These are phyloP conservation scores for Drosophila oshimai DNA, from an alignment of 1,140 invertebrate species.

Conservation along the genomic window DNA sequence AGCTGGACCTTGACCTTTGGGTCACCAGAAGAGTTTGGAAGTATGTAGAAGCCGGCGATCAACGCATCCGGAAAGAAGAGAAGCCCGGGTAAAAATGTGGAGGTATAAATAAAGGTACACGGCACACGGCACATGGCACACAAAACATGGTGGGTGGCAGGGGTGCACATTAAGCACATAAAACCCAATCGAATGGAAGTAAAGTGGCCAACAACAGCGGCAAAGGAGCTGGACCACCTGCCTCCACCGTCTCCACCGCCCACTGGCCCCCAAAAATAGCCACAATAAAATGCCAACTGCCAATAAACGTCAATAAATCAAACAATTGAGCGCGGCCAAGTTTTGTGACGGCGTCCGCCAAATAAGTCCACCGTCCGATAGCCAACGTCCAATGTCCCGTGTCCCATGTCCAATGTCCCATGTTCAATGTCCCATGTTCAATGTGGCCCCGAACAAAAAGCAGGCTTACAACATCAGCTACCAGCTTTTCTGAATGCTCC, in stretches of 20 bases:
- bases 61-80: not conserved
- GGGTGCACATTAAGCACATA: slow-evolving; percentile 43
- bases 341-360: slow-evolving; percentile 57
- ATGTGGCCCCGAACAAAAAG: not conserved
- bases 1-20: slow-evolving; percentile 46
- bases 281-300: slow-evolving; percentile 79
- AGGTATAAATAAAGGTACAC: slow-evolving; percentile 3
- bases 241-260: not conserved
- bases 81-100: not conserved
- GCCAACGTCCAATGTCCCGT: not conserved
- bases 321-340: slow-evolving; percentile 69
- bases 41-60: not conserved
- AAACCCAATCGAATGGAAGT: slow-evolving; percentile 58
- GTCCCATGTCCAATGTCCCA: not conserved
- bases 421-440: not conserved
- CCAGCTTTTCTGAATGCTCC: not conserved
- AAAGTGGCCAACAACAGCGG: slow-evolving; percentile 31
- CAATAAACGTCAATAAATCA: slow-evolving; percentile 78
- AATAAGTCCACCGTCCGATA: slow-evolving; percentile 49
- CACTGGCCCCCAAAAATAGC: slow-evolving; percentile 36
- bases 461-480: not conserved
- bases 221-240: slow-evolving; percentile 12
- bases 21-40: slow-evolving; percentile 1
- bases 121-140: too few relatives aligned
- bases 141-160: not conserved